Evolutionary conservation across 2,888 invertebrate genomes (phyloP), one percentile per base, ranked within the genome.

Genomic region (Gymnosoma rotundatum): DNA sequence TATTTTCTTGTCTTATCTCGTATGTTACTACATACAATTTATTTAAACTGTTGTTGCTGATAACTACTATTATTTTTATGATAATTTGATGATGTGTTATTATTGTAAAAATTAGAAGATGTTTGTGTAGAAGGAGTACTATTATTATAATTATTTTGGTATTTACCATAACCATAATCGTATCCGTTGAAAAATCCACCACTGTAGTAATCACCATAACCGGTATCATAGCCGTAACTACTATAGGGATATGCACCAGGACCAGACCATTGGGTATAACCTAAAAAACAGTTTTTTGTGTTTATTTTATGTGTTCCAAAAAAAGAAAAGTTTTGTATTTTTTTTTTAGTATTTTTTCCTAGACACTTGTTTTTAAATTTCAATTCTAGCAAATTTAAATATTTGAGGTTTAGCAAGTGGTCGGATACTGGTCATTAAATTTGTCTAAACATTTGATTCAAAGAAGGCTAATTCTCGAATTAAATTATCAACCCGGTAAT

Each of bases 181-280:
- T 94, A 94, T 92, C 94, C 94, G 90, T 95, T 95, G 89, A 95
- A 95, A 89, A 92, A 91, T 87, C 90, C 91, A 88, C 91, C 90
- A 91, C 95, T 94, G 93, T 96, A 96, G 92, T 96, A 96, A 88
- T 96, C 95, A 92, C 95, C 95, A 88, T 95, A 94, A 88, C 95
- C 94, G 86, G 89, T 87, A 88, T 91, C 89, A 90, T 94, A 94
- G 86, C 94, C 92, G 56, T 94, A 95, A 88, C 95, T 94, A 88
- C 95, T 94, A 88, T 96, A 95, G 6, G 95, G 95, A 84, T 96
- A 94, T 48, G 96, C 95, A 12, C 95, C 93, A 88, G 92, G 92
- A 74, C 93, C 93, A 87, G 93, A 93, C 88, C 93, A 93, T 84
- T 87, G 89, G 63, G 90, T 88, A 87, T 91, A 91, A 86, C 90